A percentile compares a stretch with the other conserved stretches of the same genome.
Conservation (phyloP, 2,888 invertebrate genomes). For the Melinopterus prodromus region DNA sequence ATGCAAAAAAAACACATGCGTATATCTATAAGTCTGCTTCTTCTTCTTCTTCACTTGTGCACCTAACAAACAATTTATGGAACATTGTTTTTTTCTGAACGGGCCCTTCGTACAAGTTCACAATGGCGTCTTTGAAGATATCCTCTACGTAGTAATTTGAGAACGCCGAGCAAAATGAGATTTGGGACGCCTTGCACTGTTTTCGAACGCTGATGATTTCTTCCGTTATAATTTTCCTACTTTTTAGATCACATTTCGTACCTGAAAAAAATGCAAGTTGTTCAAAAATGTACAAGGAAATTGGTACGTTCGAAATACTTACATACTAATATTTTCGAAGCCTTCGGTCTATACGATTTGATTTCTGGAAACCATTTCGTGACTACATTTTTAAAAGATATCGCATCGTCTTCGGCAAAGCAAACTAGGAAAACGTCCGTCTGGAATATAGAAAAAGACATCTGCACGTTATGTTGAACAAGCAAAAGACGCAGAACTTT, state of each 20-base stretch:
- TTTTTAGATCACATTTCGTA: conserved; percentile 45
- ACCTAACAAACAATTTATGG: conserved; percentile 27
- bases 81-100: conserved; percentile 6
- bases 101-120: conserved; percentile 24
- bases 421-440: conserved; percentile 46
- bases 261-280: conserved; percentile 37
- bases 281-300: neutral
- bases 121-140: conserved; percentile 41
- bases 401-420: conserved; percentile 45
- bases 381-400: conserved; percentile 43
- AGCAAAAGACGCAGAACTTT: too few species aligned
- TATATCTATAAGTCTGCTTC: neutral
- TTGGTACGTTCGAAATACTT: conserved; percentile 28
- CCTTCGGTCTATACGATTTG: conserved; percentile 35
- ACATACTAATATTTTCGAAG: conserved; percentile 45
- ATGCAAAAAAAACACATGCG: neutral
- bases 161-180: conserved; percentile 47
- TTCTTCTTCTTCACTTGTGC: conserved; percentile 25
- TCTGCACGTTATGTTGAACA: too few species aligned
- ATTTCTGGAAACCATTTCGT: conserved; percentile 45
- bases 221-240: conserved; percentile 32
- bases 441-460: conserved; percentile 38
- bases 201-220: conserved; percentile 40
- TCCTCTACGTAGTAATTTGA: conserved; percentile 42
- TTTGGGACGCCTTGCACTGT: conserved; percentile 44